Evolutionary conservation across 1,140 invertebrate species (phyloP), one percentile per base, ranked within the genome.

Genomic region (Musca vetustissima): DNA sequence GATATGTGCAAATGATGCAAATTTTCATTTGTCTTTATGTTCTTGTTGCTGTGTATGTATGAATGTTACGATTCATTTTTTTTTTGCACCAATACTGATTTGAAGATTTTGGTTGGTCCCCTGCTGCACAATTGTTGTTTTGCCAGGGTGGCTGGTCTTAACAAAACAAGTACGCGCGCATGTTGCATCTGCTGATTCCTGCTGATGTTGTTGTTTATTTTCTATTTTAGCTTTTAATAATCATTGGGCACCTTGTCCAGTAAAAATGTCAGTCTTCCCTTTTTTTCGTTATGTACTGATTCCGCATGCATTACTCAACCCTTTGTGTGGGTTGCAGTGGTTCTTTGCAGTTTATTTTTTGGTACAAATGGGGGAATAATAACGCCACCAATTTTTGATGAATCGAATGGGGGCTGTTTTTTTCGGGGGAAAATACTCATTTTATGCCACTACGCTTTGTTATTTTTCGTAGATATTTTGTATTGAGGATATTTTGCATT

Each of bases 1-100:
- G 32, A 32, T 61, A 61, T 36, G 57, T 61, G 57, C 57, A 61
- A 61, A 61, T 61, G 57, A 61, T 61, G 57, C 57, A 61, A 61
- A 61, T 61, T 61, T 61, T 43, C 57, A 61, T 61, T 61, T 61
- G 57, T 61, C 36, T 61, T 61, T 61, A 61, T 61, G 19, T 28
- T 36, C 28, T 32, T 32, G 55, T 17, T 32, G 25, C 21, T 15
- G 0, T 59, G n/a, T n/a, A n/a, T n/a, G n/a, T n/a, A n/a, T n/a
- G n/a, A n/a, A n/a, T n/a, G n/a, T n/a, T n/a, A n/a, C n/a, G n/a
- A n/a, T n/a, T n/a, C n/a, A n/a, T 28, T 43, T 43, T 7, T 43
- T 43, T 43, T 43, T 43, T 43, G 36, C 28, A 28, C 36, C 36
- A 13, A 43, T 43, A 43, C 36, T 43, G 36, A 43, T 43, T 43